Evolutionary conservation across 2,113 vertebrate species (phyloP), one percentile per base, ranked within the genome.

Genomic region (Lynx canadensis): DNA sequence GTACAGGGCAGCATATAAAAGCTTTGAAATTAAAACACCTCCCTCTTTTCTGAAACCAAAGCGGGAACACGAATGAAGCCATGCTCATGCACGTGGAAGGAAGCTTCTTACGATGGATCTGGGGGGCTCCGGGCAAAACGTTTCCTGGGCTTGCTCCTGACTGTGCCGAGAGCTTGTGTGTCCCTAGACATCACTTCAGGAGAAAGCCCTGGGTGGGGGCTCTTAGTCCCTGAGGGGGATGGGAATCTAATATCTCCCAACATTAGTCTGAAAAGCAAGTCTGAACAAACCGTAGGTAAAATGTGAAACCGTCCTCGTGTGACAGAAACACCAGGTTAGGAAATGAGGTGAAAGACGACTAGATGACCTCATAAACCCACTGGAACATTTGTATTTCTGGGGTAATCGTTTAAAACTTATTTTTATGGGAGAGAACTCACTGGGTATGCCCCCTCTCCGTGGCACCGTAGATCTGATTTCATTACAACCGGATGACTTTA

Each of bases 391-490:
- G 76, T 79, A 13, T 50, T 89, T 78, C 31, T 89, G 16, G 71
- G 45, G 27, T 83, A 89, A 95, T 63, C 45, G 92, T 90, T 87
- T 95, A 12, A 71, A 87, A 95, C 25, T 11, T 76, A 33, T 78
- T 94, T 95, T 65, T 68, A 41, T 33, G n/a, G 69, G 88, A 71
- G 29, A 83, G 10, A 69, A 69, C 18, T 55, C 63, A 12, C 33
- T 89, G 60, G 5, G 12, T 36, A 5, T 78, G 33, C 25, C 31
- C 87, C 87, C 16, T 29, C 78, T 82, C 18, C 55, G 50, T 0
- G 48, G 29, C 21, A 2, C 12, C 45, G 0, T 27, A 50, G 31
- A 29, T 83, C 89, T 79, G 16, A 93, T 89, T 12, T 82, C 45
- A 65, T 25, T 73, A 60, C 7, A 94, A 60, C 48, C 84, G 12